phyloP scores from a whole-genome alignment of 1,140 invertebrate genomes.

The Aphelinus atriplicis region DNA sequence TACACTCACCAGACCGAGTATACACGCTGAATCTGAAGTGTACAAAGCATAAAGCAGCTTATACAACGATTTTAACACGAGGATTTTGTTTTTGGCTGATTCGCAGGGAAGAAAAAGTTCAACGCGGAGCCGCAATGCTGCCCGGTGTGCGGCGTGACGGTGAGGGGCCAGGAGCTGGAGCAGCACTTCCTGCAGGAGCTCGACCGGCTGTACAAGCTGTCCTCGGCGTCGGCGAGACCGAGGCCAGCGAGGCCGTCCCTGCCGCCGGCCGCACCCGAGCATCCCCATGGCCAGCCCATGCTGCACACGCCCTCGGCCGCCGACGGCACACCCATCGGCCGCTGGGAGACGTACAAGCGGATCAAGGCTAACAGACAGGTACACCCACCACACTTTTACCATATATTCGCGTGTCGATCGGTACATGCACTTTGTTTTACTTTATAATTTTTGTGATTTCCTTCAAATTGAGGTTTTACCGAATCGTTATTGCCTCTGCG shows the following conservation, averaged over 20 bases:
- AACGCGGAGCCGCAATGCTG: slow-evolving; percentile 75
- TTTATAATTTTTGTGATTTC: too few relatives aligned
- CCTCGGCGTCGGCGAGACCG: slow-evolving; percentile 60
- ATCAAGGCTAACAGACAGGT: slow-evolving; percentile 84
- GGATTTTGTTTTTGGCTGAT: slow-evolving; percentile 33
- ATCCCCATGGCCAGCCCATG: slow-evolving; percentile 62
- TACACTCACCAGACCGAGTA: too few relatives aligned
- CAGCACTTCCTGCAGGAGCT: slow-evolving; percentile 80
- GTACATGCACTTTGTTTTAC: too few relatives aligned
- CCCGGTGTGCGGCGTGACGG: slow-evolving; percentile 81
- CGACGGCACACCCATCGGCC: slow-evolving; percentile 74
- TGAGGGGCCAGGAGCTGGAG: slow-evolving; percentile 78
- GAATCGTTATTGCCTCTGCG: not conserved
- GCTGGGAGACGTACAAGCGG: slow-evolving; percentile 87
- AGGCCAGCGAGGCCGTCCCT: slow-evolving; percentile 63
- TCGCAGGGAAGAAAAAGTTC: slow-evolving; percentile 65
- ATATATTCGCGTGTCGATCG: too few relatives aligned
- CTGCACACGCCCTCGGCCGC: slow-evolving; percentile 65
- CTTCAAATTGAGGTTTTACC: too few relatives aligned
- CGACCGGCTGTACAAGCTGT: slow-evolving; percentile 76
- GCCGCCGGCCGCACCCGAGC: slow-evolving; percentile 63
- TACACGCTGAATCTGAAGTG: too few relatives aligned
- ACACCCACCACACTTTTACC: slow-evolving; percentile 53
- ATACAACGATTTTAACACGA: too few relatives aligned
- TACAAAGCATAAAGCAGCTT: too few relatives aligned